Evolutionary conservation across 1,140 invertebrate species (phyloP).

Genomic region (Ostrea edulis): DNA sequence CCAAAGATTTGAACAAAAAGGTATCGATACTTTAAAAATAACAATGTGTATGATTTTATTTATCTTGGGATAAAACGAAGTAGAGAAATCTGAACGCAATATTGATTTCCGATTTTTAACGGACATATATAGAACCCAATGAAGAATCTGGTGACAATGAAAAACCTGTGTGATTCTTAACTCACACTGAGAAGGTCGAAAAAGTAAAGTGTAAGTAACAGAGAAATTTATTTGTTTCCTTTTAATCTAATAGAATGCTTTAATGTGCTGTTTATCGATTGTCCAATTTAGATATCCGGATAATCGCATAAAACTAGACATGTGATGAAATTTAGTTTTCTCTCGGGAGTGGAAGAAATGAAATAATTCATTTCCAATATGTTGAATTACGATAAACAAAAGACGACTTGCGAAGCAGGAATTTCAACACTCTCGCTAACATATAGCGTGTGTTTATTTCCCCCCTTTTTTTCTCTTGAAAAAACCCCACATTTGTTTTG

Average conservation of each 20-base stretch:
- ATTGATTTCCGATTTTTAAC: background rate
- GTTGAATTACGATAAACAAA: slow-evolving; percentile 31
- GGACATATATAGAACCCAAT: background rate
- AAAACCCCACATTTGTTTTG: background rate
- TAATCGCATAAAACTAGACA: slow-evolving; percentile 17
- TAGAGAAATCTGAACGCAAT: background rate
- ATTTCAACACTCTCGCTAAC: background rate
- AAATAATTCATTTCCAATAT: slow-evolving; percentile 40
- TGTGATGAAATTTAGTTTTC: slow-evolving; percentile 35
- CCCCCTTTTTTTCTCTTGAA: background rate
- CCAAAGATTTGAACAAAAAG: no score
- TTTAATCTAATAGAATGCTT: slow-evolving; percentile 20
- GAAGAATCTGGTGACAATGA: background rate
- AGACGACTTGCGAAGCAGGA: background rate
- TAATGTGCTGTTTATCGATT: slow-evolving; percentile 26
- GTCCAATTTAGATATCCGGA: slow-evolving; percentile 23
- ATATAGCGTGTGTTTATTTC: background rate
- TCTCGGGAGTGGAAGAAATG: slow-evolving; percentile 4
- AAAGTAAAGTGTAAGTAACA: slow-evolving; percentile 13
- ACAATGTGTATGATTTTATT: no score
- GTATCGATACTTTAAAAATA: no score
- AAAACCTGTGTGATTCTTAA: background rate
- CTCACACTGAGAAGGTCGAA: background rate
- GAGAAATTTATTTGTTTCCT: slow-evolving; percentile 4
- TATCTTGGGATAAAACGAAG: no score